A percentile compares a stretch with the other conserved stretches of the same genome.
These are phyloP conservation scores for Gastracanthus pulcherrimus DNA, from an alignment of 2,888 invertebrate species.

Conservation along the genomic window DNA sequence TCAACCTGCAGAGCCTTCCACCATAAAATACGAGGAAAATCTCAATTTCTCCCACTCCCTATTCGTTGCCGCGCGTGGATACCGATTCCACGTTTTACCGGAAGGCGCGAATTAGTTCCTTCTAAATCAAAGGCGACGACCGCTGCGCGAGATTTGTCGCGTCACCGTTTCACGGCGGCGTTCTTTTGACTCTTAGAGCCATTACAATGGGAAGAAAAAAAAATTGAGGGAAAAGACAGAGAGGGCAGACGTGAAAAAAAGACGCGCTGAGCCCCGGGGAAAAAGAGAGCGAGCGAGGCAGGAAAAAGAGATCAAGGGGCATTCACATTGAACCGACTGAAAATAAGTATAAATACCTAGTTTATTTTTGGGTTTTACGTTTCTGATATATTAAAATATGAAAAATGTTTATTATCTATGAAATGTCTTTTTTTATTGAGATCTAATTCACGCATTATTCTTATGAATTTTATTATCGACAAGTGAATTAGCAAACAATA, in stretches of 20 bases:
- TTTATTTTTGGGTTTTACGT: too few species aligned
- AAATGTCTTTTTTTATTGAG: too few species aligned
- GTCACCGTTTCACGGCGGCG: conserved; percentile 49
- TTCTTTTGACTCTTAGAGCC: conserved; percentile 43
- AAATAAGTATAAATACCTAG: too few species aligned
- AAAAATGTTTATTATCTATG: too few species aligned
- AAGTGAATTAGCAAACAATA: too few species aligned
- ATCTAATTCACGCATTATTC: too few species aligned
- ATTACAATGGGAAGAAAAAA: conserved; percentile 35
- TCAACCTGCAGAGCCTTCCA: background rate
- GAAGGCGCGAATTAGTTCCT: conserved; percentile 69
- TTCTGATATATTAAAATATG: too few species aligned
- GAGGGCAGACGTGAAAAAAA: conserved; percentile 31
- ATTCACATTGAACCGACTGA: background rate
- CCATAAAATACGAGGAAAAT: conserved; percentile 7
- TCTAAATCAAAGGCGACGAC: conserved; percentile 67
- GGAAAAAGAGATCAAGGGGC: background rate
- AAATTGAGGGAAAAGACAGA: conserved; percentile 57
- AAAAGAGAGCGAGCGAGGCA: background rate
- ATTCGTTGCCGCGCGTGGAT: background rate
- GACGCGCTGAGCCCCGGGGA: background rate
- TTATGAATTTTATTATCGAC: too few species aligned
- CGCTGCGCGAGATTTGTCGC: conserved; percentile 50
- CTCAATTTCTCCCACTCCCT: background rate
- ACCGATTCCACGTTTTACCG: conserved; percentile 48